Conservation (phyloP, 2,113 vertebrate genomes). For the Junco hyemalis region DNA sequence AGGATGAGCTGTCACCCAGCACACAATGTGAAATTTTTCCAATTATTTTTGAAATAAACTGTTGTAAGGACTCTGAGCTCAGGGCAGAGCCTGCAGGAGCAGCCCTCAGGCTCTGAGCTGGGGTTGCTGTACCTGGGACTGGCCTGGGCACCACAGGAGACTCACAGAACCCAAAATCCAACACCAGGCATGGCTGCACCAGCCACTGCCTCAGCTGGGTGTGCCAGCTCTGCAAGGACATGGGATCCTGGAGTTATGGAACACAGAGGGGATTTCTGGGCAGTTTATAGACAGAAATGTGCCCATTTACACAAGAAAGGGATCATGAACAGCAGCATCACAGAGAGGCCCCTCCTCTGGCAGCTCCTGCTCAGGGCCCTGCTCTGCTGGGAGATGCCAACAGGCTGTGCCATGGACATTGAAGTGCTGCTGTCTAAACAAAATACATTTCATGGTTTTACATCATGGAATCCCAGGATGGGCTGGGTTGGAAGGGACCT, state of each 20-base stretch:
- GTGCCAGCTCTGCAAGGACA: not conserved
- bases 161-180: not conserved
- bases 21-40: too few relatives aligned
- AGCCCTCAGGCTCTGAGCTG: not conserved
- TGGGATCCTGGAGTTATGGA: fast-evolving
- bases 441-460: not conserved
- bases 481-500: not conserved
- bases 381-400: not conserved
- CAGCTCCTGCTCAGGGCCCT: not conserved
- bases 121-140: not conserved
- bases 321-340: not conserved
- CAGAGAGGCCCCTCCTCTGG: not conserved
- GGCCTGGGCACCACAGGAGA: not conserved
- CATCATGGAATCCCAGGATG: not conserved
- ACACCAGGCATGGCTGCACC: fast-evolving
- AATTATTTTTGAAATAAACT: not conserved
- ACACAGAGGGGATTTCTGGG: fast-evolving
- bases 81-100: not conserved
- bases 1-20: not conserved
- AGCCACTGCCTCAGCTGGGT: not conserved
- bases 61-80: not conserved
- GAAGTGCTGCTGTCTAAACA: not conserved
- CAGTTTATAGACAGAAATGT: not conserved
- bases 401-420: not conserved
- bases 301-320: fast-evolving